Base-by-base conservation (phyloP, 1,140 invertebrate species). In the Pseudomyrmex flavicornis region DNA sequence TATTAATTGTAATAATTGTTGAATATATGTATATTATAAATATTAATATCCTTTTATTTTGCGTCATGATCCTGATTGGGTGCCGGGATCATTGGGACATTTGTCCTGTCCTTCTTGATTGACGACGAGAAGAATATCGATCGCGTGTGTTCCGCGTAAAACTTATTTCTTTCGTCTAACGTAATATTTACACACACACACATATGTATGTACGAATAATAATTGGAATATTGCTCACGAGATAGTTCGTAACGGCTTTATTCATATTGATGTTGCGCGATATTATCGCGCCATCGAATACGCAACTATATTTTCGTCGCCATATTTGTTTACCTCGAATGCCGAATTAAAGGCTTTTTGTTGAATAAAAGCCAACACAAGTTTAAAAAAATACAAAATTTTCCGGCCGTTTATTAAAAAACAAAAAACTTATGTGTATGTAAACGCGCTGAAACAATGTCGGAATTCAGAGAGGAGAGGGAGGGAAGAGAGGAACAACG, bases 391-490 rank as follows among this genome's bases (percentile, higher is more conserved):
- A 56, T 59, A 20, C 15, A 46, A 54, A 54, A 15, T 20, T 54
- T 56, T 76, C 59, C 56, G 58, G 20, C 66, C 44, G 54, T 26
- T 20, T 44, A 26, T 77, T 77, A 77, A 68, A 56, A 77, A 77
- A 35, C 35, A 69, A 50, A 50, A 35, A n/a, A 72, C 15, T 72
- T 80, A 80, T 48, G 54, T 22, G 76, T 48, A 44, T 22, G 76
- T 46, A 79, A 79, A 79, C 76, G 65, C 44, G 54, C 66, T 50
- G 54, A 59, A 80, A 80, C 76, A 80, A 80, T 80, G 58, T 35
- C 35, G 54, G 46, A 44, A 70, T 35, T 35, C 35, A 3, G 50
- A 20, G 59, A 35, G 48, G 2, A 26, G 26, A 26, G 54, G 46
- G 35, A 20, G 59, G 48, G 10, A 63, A 20, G 48, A 22, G 48